Evolutionary conservation across 92 coral and sea anemone species (phyloP).

Genomic region (Muricea muricata): DNA sequence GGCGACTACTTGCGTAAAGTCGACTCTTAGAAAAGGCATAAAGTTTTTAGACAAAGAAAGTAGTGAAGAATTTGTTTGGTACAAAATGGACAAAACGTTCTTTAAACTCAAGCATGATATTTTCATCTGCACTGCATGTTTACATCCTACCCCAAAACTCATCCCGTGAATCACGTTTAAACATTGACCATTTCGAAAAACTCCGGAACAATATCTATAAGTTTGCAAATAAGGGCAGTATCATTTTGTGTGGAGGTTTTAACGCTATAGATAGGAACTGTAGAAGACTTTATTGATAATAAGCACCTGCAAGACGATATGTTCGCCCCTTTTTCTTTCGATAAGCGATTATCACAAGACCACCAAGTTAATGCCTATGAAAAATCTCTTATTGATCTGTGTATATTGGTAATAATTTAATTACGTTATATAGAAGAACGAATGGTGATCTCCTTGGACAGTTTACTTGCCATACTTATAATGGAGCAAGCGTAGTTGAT

Average conservation of each 20-base stretch:
- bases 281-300: too few relatives aligned
- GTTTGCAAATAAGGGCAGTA: too few relatives aligned
- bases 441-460: conserved; percentile 53
- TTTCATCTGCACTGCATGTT: background rate
- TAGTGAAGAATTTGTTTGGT: conserved; percentile 50
- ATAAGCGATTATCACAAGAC: background rate
- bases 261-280: too few relatives aligned
- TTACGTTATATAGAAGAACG: conserved; percentile 46
- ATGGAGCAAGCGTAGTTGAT: conserved; percentile 18
- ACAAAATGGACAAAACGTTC: conserved; percentile 26
- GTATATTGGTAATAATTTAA: conserved; percentile 4
- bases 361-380: background rate
- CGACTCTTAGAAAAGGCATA: conserved; percentile 11
- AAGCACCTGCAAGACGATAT: too few relatives aligned
- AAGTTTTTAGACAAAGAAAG: background rate
- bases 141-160: background rate
- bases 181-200: too few relatives aligned
- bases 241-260: too few relatives aligned
- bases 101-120: background rate
- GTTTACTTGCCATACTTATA: conserved; percentile 47
- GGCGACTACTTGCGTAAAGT: background rate
- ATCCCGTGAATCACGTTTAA: background rate
- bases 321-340: background rate
- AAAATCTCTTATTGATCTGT: background rate
- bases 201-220: too few relatives aligned